Conservation (phyloP, 2,888 invertebrate species). For the Maniola hyperantus region DNA sequence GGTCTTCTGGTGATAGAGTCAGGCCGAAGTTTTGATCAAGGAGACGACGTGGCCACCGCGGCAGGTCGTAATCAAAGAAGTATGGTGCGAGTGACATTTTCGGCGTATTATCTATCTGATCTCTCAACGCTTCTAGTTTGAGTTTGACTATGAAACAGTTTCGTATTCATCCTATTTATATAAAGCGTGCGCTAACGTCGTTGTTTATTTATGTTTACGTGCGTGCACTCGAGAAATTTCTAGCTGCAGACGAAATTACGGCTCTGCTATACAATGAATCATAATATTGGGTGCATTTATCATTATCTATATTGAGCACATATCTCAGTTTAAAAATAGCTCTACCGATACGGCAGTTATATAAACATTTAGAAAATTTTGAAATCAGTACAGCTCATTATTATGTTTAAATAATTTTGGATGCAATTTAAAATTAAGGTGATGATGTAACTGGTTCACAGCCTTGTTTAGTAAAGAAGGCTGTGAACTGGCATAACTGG, state of each 20-base stretch:
- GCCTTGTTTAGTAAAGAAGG: no score
- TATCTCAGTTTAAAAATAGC: slow-evolving; percentile 5
- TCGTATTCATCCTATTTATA: slow-evolving; percentile 45
- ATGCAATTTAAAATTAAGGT: not conserved
- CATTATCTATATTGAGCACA: slow-evolving; percentile 14
- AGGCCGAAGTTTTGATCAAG: slow-evolving; percentile 74
- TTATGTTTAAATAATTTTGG: slow-evolving; percentile 19
- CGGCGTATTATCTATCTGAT: slow-evolving; percentile 10
- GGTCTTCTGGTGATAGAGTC: slow-evolving; percentile 68
- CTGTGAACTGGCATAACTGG: not conserved
- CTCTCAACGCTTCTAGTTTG: slow-evolving; percentile 41
- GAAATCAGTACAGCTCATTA: slow-evolving; percentile 8
- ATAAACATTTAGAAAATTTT: not conserved
- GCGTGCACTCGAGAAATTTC: slow-evolving; percentile 48
- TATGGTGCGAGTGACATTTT: slow-evolving; percentile 66
- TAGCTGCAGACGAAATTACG: slow-evolving; percentile 44
- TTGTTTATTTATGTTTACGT: slow-evolving; percentile 41
- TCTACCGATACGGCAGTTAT: not conserved
- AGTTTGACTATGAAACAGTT: slow-evolving; percentile 40
- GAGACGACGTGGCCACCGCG: slow-evolving; percentile 66
- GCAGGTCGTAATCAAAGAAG: slow-evolving; percentile 63
- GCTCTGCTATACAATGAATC: slow-evolving; percentile 34
- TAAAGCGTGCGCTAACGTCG: slow-evolving; percentile 43
- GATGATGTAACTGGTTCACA: not conserved
- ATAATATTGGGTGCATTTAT: slow-evolving; percentile 29